Base-by-base conservation (phyloP, 2,888 invertebrate species). In the Platycnemis pennipes region DNA sequence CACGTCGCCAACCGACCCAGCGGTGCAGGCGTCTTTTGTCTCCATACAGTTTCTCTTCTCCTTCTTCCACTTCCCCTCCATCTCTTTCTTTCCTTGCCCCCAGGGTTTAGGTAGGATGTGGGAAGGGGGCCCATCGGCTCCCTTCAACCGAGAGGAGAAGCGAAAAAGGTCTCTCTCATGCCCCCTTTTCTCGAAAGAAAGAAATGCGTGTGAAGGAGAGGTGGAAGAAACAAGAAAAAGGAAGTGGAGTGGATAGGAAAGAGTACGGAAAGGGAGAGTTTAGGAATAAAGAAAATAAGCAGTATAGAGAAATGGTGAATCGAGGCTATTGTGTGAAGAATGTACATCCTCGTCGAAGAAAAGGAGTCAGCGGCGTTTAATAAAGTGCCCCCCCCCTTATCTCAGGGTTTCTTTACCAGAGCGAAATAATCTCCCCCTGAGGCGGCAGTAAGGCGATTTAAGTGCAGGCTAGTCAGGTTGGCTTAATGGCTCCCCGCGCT, bases 11-110 rank as follows among this genome's bases (percentile, higher is more conserved):
- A 16, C 56, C 89, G 16, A 44, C 37, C 53, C 53, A 31, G 56
- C 37, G 89, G 89, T 56, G 89, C 89, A 56, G 89, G 37, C 26
- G 31, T 89, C 89, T 56, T 89, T 89, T 49, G 49, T 89, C 89
- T 56, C 77, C 77, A 37, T 31, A 37, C 77, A 31, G 11, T 37
- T 3, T 77, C 26, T 37, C 37, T 77, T 37, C 16, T 26, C 26
- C 53, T 8, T 11, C 22, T 37, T 37, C 56, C 42, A 1, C 42
- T 53, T 56, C 8, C 22, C 37, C 77, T 13, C 37, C 4, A 8
- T 5, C 69, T 77, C 31, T 77, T 77, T 77, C 31, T 77, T 31
- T 77, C 31, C 37, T 37, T 77, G 37, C 31, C 37, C 63, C 37
- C 31, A 37, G 77, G 37, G 77, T 31, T n/a, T 22, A 26, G 8